Conservation (phyloP, 2,888 invertebrate genomes). For the Caradrina clavipalpis region DNA sequence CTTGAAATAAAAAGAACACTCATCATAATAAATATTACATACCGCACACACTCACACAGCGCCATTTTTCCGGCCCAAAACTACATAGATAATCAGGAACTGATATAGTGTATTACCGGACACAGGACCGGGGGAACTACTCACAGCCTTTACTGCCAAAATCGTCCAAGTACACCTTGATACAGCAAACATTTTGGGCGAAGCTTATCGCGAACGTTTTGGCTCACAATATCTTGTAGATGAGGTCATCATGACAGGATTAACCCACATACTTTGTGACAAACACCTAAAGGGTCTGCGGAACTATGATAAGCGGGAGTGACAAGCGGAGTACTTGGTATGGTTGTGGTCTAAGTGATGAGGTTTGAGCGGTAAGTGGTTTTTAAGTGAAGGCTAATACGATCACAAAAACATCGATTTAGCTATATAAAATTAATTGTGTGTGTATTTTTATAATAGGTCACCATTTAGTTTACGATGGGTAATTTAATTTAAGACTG, state of each 20-base stretch:
- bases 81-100: not conserved
- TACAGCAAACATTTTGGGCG: conserved; percentile 39
- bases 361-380: conserved; percentile 16
- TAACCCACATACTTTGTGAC: conserved; percentile 61
- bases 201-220: conserved; percentile 52
- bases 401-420: no score
- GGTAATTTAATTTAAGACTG: no score
- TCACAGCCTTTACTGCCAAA: conserved; percentile 5
- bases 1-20: no score
- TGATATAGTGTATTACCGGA: not conserved
- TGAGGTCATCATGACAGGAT: conserved; percentile 55
- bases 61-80: not conserved
- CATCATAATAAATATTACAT: no score
- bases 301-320: conserved; percentile 74
- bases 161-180: conserved; percentile 37
- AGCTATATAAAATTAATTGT: no score
- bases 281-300: conserved; percentile 63
- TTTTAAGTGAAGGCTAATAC: not conserved
- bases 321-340: conserved; percentile 63
- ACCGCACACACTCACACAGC: no score
- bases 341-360: conserved; percentile 31
- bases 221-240: conserved; percentile 47
- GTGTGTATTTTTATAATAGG: no score
- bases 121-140: conserved; percentile 11
- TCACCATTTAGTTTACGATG: no score